Conservation (phyloP, 2,113 vertebrate species). For the Panthera uncia region DNA sequence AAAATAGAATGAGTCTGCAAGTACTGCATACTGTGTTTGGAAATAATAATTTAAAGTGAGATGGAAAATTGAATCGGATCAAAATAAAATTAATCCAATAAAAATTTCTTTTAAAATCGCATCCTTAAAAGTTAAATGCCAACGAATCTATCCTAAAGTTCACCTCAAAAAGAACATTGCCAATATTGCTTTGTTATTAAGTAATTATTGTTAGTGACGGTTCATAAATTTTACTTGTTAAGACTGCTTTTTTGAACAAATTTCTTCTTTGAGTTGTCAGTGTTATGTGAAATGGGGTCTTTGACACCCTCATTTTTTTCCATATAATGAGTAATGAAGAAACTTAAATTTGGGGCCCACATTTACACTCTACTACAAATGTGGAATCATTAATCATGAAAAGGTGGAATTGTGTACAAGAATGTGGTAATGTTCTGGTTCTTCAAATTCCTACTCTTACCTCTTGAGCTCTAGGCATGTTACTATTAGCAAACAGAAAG, state of each 20-base stretch:
- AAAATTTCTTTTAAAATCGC: conserved; percentile 31
- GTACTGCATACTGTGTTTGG: neutral
- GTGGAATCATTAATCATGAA: neutral
- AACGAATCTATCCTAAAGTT: neutral
- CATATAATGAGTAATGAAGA: neutral
- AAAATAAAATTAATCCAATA: conserved; percentile 43
- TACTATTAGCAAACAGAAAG: neutral
- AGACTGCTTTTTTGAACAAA: neutral
- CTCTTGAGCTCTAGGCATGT: neutral
- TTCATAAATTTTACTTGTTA: neutral
- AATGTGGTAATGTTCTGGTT: neutral
- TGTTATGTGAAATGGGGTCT: neutral
- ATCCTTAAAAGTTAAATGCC: neutral
- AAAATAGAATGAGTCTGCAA: conserved; percentile 4
- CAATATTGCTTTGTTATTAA: neutral
- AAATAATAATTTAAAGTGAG: conserved; percentile 24
- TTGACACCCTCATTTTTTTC: neutral
- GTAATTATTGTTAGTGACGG: neutral
- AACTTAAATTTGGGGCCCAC: neutral
- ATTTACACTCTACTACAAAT: neutral
- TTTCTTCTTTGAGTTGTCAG: neutral
- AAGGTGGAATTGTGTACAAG: neutral
- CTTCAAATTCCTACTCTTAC: neutral
- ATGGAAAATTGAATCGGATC: neutral
- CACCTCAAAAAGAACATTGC: neutral